Evolutionary conservation across 2,797 vertebrate species (phyloP), one percentile per base, ranked within the genome.

Genomic region (Triplophysa bombifrons): DNA sequence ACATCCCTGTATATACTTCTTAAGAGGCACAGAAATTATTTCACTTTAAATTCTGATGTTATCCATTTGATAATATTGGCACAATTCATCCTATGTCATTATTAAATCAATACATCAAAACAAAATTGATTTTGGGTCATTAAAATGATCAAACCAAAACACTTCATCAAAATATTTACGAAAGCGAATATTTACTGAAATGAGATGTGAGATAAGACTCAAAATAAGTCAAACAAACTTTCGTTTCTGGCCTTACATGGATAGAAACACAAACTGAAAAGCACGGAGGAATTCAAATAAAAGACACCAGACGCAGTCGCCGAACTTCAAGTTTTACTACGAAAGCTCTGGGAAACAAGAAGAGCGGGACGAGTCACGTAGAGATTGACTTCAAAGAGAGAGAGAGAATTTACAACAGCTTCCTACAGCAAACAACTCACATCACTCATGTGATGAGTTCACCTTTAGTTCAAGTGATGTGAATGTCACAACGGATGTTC

Each of bases 281-380:
- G 48, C n/a, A 53, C 11, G 17, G 8, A 38, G 5, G 9, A 67
- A 27, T n/a, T 76, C 3, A 67, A 3, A 14, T 46, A 16, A 76
- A 44, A 75, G 14, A 65, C n/a, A 44, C 9, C 55, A 60, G 66
- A 58, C 13, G 27, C 61, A 14, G 20, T 67, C 64, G 46, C 19
- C 55, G 64, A 76, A 58, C 64, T 68, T 60, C 22, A 75, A 55
- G 20, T 46, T 76, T 76, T 20, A 56, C 63, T 8, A 16, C 46
- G 19, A 58, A 76, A 34, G 51, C 64, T 67, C 56, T 58, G 41
- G 34, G 22, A 56, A 76, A 22, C 22, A 67, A 58, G n/a, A 30
- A 66, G 5, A 76, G 20, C 19, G 10, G 17, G 8, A 67, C 4
- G 17, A 44, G n/a, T 17, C 51, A 58, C 12, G 17, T 46, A 48